These are phyloP conservation scores for Sinodicranocentrus sp. DNA, from an alignment of 2,888 invertebrate species.

Conservation along the genomic window DNA sequence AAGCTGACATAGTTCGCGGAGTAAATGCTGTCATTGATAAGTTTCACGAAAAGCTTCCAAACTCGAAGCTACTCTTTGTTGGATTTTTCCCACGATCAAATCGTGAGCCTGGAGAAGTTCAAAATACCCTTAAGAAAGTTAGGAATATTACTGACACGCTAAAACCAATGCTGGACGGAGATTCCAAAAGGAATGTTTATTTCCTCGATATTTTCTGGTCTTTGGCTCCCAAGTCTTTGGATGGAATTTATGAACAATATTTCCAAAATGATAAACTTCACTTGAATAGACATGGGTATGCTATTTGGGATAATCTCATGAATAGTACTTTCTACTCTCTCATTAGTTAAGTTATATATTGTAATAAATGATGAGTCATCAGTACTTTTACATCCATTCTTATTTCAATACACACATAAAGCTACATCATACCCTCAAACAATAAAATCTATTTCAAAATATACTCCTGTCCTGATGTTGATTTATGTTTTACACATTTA, in stretches of 20 bases:
- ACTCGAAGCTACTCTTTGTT: constrained; percentile 40
- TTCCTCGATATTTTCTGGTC: constrained; percentile 40
- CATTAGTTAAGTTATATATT: constrained; percentile 30
- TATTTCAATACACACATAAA: too few relatives aligned
- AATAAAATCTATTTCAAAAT: too few relatives aligned
- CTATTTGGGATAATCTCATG: constrained; percentile 55
- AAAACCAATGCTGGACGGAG: constrained; percentile 21
- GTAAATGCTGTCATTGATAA: constrained; percentile 33
- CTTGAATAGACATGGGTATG: constrained; percentile 52
- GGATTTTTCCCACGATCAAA: constrained; percentile 55
- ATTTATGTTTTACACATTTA: too few relatives aligned
- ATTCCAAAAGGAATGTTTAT: constrained; percentile 13
- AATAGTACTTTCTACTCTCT: constrained; percentile 58
- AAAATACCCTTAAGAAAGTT: constrained; percentile 42
- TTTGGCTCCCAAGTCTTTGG: constrained; percentile 2
- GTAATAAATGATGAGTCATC: too few relatives aligned
- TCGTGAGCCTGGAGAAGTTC: constrained; percentile 11
- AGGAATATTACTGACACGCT: constrained; percentile 42
- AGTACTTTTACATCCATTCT: too few relatives aligned
- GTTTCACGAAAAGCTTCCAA: constrained; percentile 45
- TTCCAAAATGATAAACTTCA: constrained; percentile 59
- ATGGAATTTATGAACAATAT: constrained; percentile 41
- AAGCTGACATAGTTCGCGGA: constrained; percentile 51
- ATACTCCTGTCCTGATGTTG: too few relatives aligned
- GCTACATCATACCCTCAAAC: too few relatives aligned